Conservation (phyloP, 2,888 invertebrate genomes). For the Pterostichus niger region DNA sequence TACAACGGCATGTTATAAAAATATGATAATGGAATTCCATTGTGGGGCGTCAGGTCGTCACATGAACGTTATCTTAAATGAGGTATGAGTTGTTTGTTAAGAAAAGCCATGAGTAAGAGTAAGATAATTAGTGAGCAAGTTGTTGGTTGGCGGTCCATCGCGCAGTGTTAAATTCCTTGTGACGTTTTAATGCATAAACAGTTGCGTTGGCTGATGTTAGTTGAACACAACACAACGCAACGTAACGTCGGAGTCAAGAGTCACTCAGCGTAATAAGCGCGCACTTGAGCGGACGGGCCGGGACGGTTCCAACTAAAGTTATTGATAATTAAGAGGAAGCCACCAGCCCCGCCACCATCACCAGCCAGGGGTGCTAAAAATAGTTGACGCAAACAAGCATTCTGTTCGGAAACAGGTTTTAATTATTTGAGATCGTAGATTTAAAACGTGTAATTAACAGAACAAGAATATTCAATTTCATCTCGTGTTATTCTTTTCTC, state of each 20-base stretch:
- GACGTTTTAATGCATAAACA: conserved; percentile 58
- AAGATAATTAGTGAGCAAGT: conserved; percentile 36
- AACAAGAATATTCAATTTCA: conserved; percentile 67
- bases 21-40: not conserved
- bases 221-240: conserved; percentile 1
- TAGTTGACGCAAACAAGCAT: conserved; percentile 53
- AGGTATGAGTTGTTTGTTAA: conserved; percentile 46
- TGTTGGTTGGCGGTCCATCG: conserved; percentile 22
- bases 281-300: conserved; percentile 1
- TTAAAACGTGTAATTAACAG: conserved; percentile 65
- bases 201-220: conserved; percentile 37
- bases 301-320: conserved; percentile 9
- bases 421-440: conserved; percentile 64
- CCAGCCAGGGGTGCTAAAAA: conserved; percentile 34
- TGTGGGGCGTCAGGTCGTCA: not conserved
- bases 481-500: conserved; percentile 60
- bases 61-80: conserved; percentile 4
- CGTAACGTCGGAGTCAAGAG: conserved; percentile 7
- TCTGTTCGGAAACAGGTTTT: conserved; percentile 63
- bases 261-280: conserved; percentile 15
- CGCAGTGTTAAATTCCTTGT: conserved; percentile 28
- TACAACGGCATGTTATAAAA: no score
- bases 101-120: not conserved
- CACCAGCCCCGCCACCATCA: not conserved
- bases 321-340: conserved; percentile 50